Percentiles rank a stretch among this genome's conserved stretches.
phyloP scores from a whole-genome alignment of 2,888 invertebrate species.

The Melieria picta region DNA sequence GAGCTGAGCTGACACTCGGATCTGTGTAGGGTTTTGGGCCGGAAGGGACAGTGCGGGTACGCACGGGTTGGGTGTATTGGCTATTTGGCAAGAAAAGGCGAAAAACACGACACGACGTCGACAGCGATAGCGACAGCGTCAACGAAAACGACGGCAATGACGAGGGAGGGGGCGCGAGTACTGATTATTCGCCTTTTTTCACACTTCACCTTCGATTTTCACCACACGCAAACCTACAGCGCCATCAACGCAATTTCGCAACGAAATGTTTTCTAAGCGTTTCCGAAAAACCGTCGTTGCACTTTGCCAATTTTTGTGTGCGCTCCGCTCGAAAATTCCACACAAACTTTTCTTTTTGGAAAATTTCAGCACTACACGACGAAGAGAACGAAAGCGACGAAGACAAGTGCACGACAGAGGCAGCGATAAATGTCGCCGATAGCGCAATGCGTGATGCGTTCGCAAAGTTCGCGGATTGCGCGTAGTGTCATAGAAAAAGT shows the following conservation, averaged over 20 bases:
- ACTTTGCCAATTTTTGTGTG: slow-evolving; percentile 8
- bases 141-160: too few relatives aligned
- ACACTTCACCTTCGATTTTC: slow-evolving; percentile 12
- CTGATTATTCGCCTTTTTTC: slow-evolving; percentile 9
- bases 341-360: slow-evolving; percentile 20
- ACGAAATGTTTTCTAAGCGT: slow-evolving; percentile 14
- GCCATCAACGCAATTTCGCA: slow-evolving; percentile 6
- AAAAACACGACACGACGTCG: slow-evolving; percentile 20
- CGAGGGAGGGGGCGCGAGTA: slow-evolving; percentile 10
- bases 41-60: too few relatives aligned
- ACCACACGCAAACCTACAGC: neutral
- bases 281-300: slow-evolving; percentile 4
- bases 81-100: slow-evolving; percentile 23
- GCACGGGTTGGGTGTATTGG: too few relatives aligned
- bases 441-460: neutral
- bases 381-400: neutral
- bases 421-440: slow-evolving; percentile 12
- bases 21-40: too few relatives aligned
- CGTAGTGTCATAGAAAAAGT: too few relatives aligned
- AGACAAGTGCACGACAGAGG: slow-evolving; percentile 6
- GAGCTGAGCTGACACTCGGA: too few relatives aligned
- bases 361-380: slow-evolving; percentile 22
- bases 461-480: neutral
- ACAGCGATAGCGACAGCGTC: neutral
- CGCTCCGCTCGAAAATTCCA: slow-evolving; percentile 4